Evolutionary conservation across 2,113 vertebrate genomes (phyloP).

Genomic region (Lathamus discolor): DNA sequence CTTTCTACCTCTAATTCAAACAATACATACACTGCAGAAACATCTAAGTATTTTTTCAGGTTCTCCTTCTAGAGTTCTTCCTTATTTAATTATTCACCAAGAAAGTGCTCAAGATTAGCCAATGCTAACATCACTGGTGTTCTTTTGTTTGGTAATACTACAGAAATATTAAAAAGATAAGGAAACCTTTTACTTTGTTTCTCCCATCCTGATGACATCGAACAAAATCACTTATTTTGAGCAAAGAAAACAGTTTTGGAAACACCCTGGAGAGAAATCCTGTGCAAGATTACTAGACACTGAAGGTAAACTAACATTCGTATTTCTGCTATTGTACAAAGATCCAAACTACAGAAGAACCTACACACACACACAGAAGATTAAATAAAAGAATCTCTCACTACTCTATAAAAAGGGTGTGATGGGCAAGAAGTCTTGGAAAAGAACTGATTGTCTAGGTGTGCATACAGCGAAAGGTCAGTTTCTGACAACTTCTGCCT

Average conservation of each 20-base stretch:
- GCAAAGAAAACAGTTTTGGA: neutral
- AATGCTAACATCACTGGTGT: neutral
- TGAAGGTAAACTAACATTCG: neutral
- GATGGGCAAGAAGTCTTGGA: neutral
- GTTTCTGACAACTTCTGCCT: neutral
- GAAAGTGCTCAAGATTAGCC: neutral
- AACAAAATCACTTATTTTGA: neutral
- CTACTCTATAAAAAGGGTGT: neutral
- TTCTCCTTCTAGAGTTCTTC: neutral
- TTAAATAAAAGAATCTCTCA: neutral
- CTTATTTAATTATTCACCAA: neutral
- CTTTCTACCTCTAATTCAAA: neutral
- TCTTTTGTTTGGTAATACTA: neutral
- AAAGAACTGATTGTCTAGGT: neutral
- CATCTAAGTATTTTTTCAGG: neutral
- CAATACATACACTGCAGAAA: neutral
- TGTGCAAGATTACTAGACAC: neutral
- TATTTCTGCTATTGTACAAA: neutral
- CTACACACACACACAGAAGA: too few species aligned
- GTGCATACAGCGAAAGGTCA: neutral
- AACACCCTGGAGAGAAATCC: neutral
- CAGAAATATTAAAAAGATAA: neutral
- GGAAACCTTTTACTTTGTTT: neutral
- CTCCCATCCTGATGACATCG: neutral
- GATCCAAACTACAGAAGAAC: neutral